phyloP scores from a whole-genome alignment of 1,140 invertebrate genomes.

The Scaptomyza pallida region DNA sequence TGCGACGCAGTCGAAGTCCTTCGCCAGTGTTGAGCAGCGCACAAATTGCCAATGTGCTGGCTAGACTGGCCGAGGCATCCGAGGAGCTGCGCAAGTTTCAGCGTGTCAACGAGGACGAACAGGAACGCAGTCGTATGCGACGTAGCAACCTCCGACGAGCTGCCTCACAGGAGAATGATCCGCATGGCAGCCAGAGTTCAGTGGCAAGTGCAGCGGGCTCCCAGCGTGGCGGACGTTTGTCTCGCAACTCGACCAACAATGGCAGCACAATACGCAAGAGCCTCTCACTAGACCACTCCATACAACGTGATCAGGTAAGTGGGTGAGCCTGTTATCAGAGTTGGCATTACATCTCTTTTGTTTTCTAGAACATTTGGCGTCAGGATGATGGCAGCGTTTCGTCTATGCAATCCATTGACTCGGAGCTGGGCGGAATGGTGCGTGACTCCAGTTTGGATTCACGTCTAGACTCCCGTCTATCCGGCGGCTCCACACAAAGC shows the following conservation, averaged over 20 bases:
- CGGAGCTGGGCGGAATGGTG: constrained; percentile 84
- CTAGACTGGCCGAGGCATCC: constrained; percentile 85
- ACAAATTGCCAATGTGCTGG: constrained; percentile 73
- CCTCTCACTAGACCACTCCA: constrained; percentile 90
- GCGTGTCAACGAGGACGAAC: constrained; percentile 84
- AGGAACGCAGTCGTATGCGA: constrained; percentile 84
- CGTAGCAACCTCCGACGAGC: constrained; percentile 83
- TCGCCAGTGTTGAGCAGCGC: constrained; percentile 78
- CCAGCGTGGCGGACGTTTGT: constrained; percentile 81
- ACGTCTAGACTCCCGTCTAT: constrained; percentile 87
- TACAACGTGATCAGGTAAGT: constrained; percentile 81
- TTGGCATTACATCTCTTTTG: not conserved
- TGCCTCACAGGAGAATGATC: constrained; percentile 84
- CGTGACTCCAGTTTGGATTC: constrained; percentile 84
- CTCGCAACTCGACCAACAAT: constrained; percentile 84
- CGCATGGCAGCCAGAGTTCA: constrained; percentile 75
- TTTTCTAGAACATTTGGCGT: constrained; percentile 87
- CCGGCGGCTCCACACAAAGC: constrained; percentile 93
- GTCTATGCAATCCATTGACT: constrained; percentile 91
- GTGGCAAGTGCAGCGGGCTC: constrained; percentile 72
- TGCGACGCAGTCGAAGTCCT: constrained; percentile 75
- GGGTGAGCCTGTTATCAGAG: not conserved
- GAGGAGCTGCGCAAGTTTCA: constrained; percentile 85
- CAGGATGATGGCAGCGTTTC: constrained; percentile 91
- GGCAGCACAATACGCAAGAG: constrained; percentile 89